Conservation (phyloP, 2,113 vertebrate species). For the Hippopotamus amphibius region DNA sequence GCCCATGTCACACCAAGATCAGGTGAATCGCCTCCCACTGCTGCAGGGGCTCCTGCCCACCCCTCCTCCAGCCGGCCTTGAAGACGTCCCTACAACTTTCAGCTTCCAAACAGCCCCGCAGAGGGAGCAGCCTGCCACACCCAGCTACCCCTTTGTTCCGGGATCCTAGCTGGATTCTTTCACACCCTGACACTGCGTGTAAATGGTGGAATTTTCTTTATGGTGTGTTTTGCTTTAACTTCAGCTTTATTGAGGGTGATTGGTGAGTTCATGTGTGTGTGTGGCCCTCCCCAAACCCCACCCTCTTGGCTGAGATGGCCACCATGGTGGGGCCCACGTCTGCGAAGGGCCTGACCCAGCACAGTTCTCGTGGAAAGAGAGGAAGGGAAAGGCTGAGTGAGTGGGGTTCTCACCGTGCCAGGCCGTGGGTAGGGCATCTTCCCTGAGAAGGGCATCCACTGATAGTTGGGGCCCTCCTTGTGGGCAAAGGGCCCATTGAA, state of each 20-base stretch:
- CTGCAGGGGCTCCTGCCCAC: background rate
- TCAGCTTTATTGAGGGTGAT: background rate
- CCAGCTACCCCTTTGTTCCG: background rate
- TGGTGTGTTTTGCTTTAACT: background rate
- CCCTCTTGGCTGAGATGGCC: background rate
- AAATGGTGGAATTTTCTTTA: background rate
- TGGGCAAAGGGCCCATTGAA: constrained; percentile 99
- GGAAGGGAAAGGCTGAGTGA: accelerated
- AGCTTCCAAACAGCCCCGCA: background rate
- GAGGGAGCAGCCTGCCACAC: background rate
- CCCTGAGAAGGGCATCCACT: constrained; percentile 98
- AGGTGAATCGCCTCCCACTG: background rate
- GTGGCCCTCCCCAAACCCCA: too few relatives aligned
- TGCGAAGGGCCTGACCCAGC: background rate
- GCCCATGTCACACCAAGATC: background rate
- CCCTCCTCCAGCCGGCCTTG: background rate
- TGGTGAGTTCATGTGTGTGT: background rate
- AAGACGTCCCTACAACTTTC: background rate
- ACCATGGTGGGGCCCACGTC: background rate
- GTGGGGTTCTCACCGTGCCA: constrained; percentile 92
- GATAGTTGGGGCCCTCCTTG: constrained; percentile 99
- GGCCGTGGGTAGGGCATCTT: constrained; percentile 99
- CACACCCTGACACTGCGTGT: background rate
- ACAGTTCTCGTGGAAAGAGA: background rate
- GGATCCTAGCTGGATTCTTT: background rate